A percentile compares a stretch with the other conserved stretches of the same genome.
Evolutionary conservation across 1,140 invertebrate species (phyloP).

Genomic region (Scaptodrosophila lebanonensis): DNA sequence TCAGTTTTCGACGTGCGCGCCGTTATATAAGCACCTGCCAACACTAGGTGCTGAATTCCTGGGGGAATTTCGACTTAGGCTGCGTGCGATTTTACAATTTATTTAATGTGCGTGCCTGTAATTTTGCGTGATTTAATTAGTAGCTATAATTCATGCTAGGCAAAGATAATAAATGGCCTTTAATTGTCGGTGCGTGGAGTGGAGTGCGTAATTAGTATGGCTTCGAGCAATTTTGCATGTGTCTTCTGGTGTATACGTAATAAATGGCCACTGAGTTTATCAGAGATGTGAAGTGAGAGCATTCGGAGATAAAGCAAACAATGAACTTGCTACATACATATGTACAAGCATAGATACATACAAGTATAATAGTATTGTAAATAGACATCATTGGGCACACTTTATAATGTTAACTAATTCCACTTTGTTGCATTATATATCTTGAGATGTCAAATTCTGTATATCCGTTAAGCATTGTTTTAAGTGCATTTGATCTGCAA

Average conservation of each 20-base stretch:
- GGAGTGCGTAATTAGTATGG: constrained; percentile 38
- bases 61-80: constrained; percentile 15
- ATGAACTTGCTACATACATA: no score
- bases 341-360: no score
- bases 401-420: no score
- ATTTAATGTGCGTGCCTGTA: constrained; percentile 66
- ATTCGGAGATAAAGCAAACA: no score
- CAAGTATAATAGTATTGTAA: no score
- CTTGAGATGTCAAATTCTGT: no score
- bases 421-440: no score
- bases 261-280: no score
- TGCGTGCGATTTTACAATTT: constrained; percentile 53
- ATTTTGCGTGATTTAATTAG: constrained; percentile 74
- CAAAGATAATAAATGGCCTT: constrained; percentile 66
- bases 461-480: constrained; percentile 19
- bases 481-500: constrained; percentile 5
- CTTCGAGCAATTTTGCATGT: constrained; percentile 5
- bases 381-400: no score
- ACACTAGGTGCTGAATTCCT: constrained; percentile 11
- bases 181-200: constrained; percentile 48
- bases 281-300: no score
- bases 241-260: constrained; percentile 4
- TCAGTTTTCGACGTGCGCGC: constrained; percentile 9
- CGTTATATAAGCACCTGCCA: no score
- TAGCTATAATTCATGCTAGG: constrained; percentile 54